A percentile compares a stretch with the other conserved stretches of the same genome.
Evolutionary conservation across 2,797 vertebrate species (phyloP).

Genomic region (Micrastur ruficollis): DNA sequence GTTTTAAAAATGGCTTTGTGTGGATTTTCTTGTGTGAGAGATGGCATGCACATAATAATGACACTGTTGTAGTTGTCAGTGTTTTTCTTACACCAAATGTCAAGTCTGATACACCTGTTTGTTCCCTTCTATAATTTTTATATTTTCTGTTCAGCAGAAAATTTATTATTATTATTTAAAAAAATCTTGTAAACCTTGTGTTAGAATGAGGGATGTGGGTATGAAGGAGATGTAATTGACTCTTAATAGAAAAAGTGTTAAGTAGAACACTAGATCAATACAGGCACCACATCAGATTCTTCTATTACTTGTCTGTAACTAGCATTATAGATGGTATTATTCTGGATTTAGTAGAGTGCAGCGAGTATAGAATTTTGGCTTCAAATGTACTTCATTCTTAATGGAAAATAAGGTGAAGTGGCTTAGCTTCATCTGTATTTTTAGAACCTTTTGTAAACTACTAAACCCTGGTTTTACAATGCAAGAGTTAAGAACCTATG

Average conservation of each 20-base stretch:
- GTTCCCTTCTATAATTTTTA: not conserved
- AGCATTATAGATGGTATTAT: not conserved
- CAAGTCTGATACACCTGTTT: not conserved
- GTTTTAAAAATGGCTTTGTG: not conserved
- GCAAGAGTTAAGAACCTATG: not conserved
- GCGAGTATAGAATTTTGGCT: not conserved
- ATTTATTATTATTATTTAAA: not conserved
- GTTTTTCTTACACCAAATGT: not conserved
- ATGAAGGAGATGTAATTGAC: not conserved
- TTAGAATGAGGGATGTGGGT: not conserved
- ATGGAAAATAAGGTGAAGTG: not conserved
- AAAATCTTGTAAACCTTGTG: not conserved
- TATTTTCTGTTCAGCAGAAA: not conserved
- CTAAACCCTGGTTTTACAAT: not conserved
- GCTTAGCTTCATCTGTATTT: not conserved
- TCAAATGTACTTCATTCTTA: not conserved
- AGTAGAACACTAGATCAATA: not conserved
- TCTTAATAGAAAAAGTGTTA: not conserved
- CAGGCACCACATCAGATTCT: not conserved
- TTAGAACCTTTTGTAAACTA: not conserved
- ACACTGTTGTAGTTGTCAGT: not conserved
- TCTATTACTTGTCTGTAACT: not conserved
- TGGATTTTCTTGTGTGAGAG: conserved; percentile 3
- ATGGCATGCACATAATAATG: not conserved
- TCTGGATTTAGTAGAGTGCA: not conserved